phyloP scores from a whole-genome alignment of 2,797 vertebrate genomes.

The Pangasius krempfi region DNA sequence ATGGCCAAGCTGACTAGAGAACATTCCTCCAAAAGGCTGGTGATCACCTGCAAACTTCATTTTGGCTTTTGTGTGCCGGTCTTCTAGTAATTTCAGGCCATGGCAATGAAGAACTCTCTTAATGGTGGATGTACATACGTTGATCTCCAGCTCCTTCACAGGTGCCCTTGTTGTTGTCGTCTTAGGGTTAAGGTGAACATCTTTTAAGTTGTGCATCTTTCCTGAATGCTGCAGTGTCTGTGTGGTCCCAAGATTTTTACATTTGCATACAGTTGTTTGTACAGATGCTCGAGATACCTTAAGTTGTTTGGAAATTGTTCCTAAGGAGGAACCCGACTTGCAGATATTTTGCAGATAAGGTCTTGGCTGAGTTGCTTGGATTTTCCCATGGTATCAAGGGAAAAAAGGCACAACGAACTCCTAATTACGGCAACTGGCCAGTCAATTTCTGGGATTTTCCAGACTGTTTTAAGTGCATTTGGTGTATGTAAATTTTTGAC shows the following conservation, averaged over 20 bases:
- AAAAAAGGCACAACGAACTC: not conserved
- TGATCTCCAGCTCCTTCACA: not conserved
- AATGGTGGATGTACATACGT: not conserved
- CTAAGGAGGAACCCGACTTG: not conserved
- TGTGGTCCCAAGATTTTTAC: not conserved
- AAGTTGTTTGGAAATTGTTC: not conserved
- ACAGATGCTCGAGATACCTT: not conserved
- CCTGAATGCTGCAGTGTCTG: not conserved
- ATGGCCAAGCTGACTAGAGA: not conserved
- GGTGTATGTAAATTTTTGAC: not conserved
- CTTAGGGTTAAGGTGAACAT: not conserved
- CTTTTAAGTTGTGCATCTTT: not conserved
- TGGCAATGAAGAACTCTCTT: not conserved
- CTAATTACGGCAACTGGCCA: not conserved
- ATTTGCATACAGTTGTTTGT: not conserved
- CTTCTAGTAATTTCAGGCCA: not conserved
- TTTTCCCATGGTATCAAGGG: not conserved
- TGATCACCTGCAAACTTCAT: not conserved
- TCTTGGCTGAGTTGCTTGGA: not conserved
- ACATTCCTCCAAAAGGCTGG: not conserved
- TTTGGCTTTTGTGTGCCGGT: not conserved
- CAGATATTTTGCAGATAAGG: not conserved
- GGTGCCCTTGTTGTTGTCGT: not conserved
- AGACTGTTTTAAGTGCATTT: not conserved
- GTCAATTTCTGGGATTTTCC: too few species aligned